Percentiles rank a stretch among this genome's conserved stretches.
phyloP scores from a whole-genome alignment of 2,888 invertebrate genomes.

The Eretmocerus hayati region DNA sequence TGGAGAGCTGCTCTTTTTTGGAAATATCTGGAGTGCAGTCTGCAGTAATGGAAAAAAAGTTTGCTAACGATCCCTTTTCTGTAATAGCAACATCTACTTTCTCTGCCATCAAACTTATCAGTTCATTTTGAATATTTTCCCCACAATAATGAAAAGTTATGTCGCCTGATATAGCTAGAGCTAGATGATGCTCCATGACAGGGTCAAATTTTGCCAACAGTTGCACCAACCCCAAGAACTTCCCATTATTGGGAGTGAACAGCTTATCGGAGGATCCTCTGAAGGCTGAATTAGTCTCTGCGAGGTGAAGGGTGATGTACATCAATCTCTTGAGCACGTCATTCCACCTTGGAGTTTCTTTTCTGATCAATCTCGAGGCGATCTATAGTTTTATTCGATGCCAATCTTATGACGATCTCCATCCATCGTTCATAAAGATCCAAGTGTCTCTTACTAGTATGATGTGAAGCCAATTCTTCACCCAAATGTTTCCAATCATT shows the following conservation, averaged over 20 bases:
- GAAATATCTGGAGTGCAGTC: constrained; percentile 5
- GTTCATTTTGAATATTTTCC: constrained; percentile 3
- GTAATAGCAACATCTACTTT: neutral
- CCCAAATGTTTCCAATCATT: no score
- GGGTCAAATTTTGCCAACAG: constrained; percentile 1
- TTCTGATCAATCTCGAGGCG: neutral
- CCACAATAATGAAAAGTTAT: constrained; percentile 1
- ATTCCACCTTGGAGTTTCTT: neutral
- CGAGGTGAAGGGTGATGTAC: neutral
- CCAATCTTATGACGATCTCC: no score
- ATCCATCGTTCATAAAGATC: no score
- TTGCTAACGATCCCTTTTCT: neutral
- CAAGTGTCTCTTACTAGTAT: no score
- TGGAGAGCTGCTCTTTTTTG: neutral
- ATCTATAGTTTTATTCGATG: neutral
- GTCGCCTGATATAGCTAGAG: neutral
- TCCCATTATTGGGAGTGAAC: neutral
- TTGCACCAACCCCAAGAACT: neutral
- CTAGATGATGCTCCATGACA: neutral
- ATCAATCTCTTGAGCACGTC: neutral
- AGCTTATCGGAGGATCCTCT: neutral
- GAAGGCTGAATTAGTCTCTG: constrained; percentile 1
- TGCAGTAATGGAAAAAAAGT: constrained; percentile 1
- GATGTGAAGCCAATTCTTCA: no score
- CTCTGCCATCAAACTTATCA: constrained; percentile 1